Base-by-base conservation (phyloP, 2,888 invertebrate genomes). In the Monochamus alternatus region DNA sequence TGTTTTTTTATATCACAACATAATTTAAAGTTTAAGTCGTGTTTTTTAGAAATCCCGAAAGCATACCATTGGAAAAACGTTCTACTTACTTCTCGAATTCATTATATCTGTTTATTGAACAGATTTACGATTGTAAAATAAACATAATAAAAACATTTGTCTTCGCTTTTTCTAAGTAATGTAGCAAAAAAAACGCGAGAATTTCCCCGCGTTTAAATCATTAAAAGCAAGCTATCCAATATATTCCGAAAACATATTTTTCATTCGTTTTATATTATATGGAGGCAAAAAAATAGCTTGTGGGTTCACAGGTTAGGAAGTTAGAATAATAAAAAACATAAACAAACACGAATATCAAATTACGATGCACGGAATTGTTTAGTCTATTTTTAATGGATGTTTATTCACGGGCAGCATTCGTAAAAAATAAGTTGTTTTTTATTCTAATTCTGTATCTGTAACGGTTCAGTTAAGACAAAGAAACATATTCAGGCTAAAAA, bases 261-360 rank as follows among this genome's bases (percentile, higher is more conserved):
- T 63, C 62, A 30, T n/a, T 30, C 31, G 31, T 31, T 47, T 38
- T 38, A 38, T 38, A 38, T 38, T 38, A 38, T 38, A 38, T 38
- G 7, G 38, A 38, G 14, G 10, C 47, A 31, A 66, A 71, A 71
- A 71, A 71, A 71, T 63, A 71, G 31, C 52, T 65, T 52, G 62
- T 62, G 8, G 51, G 38, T 51, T 60, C 71, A 47, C 9, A 63
- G 71, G 71, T 71, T 63, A 71, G 10, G 51, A 31, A 63, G 63
- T 71, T 71, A 47, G 31, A 63, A 63, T 71, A 71, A 71, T 71
- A 71, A 71, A 71, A 71, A 71, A 71, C 38, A 71, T 63, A 71
- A 71, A 71, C 71, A 71, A 63, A 63, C 38, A 62, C 44, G 52
- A 62, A 62, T 51, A 38, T 7, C 38, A 63, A 62, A 32, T 51